Conservation (phyloP, 2,888 invertebrate genomes). For the Temnothorax rugatulus region DNA sequence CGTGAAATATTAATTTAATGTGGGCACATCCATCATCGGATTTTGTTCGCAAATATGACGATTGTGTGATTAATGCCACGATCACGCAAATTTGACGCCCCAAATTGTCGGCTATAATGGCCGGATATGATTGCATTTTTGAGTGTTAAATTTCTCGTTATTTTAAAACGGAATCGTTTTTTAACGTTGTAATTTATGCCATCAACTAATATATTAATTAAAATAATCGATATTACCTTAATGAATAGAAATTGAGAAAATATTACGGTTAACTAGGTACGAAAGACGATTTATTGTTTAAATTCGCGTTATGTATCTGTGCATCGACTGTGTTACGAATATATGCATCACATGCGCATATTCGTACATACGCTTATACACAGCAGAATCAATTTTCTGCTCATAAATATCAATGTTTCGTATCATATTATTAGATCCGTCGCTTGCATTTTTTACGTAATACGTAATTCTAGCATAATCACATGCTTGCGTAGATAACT, state of each 20-base stretch:
- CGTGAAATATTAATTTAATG: constrained; percentile 41
- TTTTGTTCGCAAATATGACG: constrained; percentile 23
- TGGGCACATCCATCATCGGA: constrained; percentile 33
- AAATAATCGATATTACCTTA: neutral
- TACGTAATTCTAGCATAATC: neutral
- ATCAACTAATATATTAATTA: constrained; percentile 5
- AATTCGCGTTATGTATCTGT: neutral
- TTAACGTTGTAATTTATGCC: neutral
- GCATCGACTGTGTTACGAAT: too few relatives aligned
- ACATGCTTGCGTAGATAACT: neutral
- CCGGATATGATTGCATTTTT: neutral
- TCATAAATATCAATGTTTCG: constrained; percentile 26
- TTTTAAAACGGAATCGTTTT: constrained; percentile 9
- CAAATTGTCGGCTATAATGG: neutral
- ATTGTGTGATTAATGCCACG: constrained; percentile 36
- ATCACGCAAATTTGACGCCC: constrained; percentile 12
- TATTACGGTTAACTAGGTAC: neutral
- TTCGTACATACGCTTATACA: neutral
- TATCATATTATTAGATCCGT: neutral
- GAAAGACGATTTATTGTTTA: constrained; percentile 19
- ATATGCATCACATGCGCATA: neutral
- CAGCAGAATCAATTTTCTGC: neutral
- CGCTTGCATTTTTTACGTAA: neutral
- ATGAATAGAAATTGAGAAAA: neutral
- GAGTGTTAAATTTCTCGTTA: neutral